These are phyloP conservation scores for Calosoma granatense DNA, from an alignment of 1,140 invertebrate genomes.

Conservation along the genomic window DNA sequence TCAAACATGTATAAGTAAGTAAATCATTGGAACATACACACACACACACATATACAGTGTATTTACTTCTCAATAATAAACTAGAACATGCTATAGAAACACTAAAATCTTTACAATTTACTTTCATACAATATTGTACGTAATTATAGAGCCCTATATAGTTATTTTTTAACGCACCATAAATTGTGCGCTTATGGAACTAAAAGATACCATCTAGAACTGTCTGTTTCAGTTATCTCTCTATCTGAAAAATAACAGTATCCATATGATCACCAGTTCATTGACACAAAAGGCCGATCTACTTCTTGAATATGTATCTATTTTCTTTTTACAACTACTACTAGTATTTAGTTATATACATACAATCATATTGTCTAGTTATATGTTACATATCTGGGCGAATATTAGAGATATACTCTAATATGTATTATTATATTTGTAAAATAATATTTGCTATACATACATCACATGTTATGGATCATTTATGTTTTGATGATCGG, in stretches of 20 bases:
- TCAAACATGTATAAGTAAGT: no score
- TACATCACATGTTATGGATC: background rate
- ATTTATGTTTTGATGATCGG: no score
- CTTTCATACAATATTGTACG: background rate
- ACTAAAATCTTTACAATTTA: background rate
- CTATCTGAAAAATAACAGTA: background rate
- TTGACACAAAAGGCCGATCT: background rate
- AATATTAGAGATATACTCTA: background rate
- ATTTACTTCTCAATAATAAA: background rate
- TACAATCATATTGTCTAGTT: background rate
- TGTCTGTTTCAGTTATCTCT: background rate
- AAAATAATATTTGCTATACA: background rate
- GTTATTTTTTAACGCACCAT: conserved; percentile 3
- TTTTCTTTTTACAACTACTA: background rate
- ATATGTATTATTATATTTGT: background rate
- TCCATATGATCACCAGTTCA: background rate
- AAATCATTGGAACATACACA: background rate
- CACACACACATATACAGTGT: background rate
- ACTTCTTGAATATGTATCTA: background rate
- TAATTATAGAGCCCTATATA: no score
- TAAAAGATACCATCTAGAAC: background rate
- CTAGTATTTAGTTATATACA: background rate
- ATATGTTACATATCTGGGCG: background rate
- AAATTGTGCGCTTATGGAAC: background rate
- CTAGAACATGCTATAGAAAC: background rate